These are phyloP conservation scores for Heterocephalus glaber DNA, from an alignment of 2,113 vertebrate genomes.

Conservation along the genomic window DNA sequence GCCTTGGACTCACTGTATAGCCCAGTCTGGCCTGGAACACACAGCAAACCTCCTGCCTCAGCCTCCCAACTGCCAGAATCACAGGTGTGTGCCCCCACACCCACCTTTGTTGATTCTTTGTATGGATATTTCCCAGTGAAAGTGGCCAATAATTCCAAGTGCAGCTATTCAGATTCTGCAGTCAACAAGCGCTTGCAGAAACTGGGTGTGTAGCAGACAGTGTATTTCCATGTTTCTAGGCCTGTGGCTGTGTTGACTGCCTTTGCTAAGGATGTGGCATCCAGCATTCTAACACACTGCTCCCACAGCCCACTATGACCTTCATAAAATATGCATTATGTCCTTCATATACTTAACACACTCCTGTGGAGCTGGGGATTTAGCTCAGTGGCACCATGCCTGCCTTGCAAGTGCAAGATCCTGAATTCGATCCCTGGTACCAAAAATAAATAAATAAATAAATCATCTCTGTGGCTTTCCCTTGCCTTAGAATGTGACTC, in stretches of 20 bases:
- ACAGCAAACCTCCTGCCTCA: no score
- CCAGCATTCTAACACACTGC: not conserved
- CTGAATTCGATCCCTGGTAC: no score
- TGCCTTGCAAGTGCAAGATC: no score
- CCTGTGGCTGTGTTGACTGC: fast-evolving
- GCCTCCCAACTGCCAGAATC: no score
- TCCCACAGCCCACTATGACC: no score
- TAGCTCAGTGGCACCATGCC: no score
- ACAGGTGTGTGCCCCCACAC: no score
- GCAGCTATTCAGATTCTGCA: not conserved
- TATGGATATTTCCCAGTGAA: not conserved
- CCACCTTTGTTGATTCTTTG: not conserved
- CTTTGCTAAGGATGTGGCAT: fast-evolving
- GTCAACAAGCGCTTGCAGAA: not conserved
- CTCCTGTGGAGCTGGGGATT: no score
- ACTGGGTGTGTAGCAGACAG: fast-evolving
- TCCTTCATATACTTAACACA: not conserved
- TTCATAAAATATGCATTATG: no score
- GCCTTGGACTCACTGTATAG: no score
- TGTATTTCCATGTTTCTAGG: not conserved
- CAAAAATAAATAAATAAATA: no score
- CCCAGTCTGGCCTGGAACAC: no score
- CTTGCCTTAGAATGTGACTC: not conserved
- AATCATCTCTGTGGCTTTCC: not conserved
- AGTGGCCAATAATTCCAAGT: not conserved